These are phyloP conservation scores for Strigamia transsilvanica DNA, from an alignment of 2,888 invertebrate genomes.

Conservation along the genomic window DNA sequence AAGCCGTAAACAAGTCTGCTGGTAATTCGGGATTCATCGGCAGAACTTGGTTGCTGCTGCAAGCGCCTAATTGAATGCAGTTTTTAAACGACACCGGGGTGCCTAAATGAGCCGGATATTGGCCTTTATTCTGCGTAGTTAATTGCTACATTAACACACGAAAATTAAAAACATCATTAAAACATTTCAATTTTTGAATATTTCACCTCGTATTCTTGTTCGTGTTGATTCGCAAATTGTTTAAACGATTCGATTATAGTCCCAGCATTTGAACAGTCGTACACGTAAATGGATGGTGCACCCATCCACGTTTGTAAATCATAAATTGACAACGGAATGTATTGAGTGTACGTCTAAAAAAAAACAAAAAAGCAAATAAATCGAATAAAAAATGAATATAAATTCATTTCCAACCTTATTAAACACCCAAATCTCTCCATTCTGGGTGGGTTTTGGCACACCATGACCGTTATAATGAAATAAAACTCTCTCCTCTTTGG, in stretches of 20 bases:
- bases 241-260: slow-evolving; percentile 83
- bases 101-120: slow-evolving; percentile 55
- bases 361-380: slow-evolving; percentile 46
- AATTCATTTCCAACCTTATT: slow-evolving; percentile 75
- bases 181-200: neutral
- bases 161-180: slow-evolving; percentile 16
- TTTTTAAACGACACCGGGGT: slow-evolving; percentile 72
- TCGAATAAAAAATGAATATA: neutral
- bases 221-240: slow-evolving; percentile 89
- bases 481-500: slow-evolving; percentile 96
- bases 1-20: slow-evolving; percentile 96
- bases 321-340: slow-evolving; percentile 97
- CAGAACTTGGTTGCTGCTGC: slow-evolving; percentile 88
- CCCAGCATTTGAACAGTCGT: slow-evolving; percentile 98
- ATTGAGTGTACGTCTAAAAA: slow-evolving; percentile 91
- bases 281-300: slow-evolving; percentile 97
- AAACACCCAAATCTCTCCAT: slow-evolving; percentile 99
- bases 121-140: slow-evolving; percentile 59
- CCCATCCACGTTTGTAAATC: slow-evolving; percentile 99
- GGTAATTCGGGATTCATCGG: slow-evolving; percentile 98
- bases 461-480: slow-evolving; percentile 99
- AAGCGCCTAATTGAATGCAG: slow-evolving; percentile 97
- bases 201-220: slow-evolving; percentile 76
- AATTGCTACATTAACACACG: slow-evolving; percentile 57
- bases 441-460: slow-evolving; percentile 95